Conservation (phyloP, 1,140 invertebrate species). For the Rhopalosiphum padi region DNA sequence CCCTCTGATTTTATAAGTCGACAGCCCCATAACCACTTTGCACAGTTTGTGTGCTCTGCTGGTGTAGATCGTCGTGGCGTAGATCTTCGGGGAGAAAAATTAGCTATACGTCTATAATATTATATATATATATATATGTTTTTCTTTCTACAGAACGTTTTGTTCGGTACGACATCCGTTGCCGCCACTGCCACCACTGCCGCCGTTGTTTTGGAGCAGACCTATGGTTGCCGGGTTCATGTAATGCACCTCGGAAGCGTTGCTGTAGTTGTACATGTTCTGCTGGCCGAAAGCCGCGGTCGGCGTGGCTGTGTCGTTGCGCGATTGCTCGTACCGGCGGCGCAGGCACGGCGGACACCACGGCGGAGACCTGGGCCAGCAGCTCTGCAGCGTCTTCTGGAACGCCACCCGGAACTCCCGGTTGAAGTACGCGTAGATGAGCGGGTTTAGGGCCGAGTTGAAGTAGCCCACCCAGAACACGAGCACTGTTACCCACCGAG, state of each 20-base stretch:
- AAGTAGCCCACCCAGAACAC: slow-evolving; percentile 98
- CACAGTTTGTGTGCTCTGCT: neutral
- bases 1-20: neutral
- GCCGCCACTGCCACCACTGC: neutral
- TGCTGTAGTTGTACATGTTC: slow-evolving; percentile 59
- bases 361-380: slow-evolving; percentile 67
- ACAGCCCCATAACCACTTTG: neutral
- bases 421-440: slow-evolving; percentile 98
- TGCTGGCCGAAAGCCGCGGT: slow-evolving; percentile 34
- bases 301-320: slow-evolving; percentile 38
- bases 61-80: neutral
- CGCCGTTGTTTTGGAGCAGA: slow-evolving; percentile 28
- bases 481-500: slow-evolving; percentile 79
- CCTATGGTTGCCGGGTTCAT: slow-evolving; percentile 60
- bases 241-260: slow-evolving; percentile 61
- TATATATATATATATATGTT: too few species aligned
- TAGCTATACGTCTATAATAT: too few species aligned
- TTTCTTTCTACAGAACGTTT: slow-evolving; percentile 14
- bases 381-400: slow-evolving; percentile 88
- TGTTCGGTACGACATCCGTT: neutral
- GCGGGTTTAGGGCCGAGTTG: slow-evolving; percentile 94
- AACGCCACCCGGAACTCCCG: slow-evolving; percentile 93
- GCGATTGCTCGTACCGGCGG: neutral
- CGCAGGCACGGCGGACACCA: slow-evolving; percentile 20
- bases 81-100: neutral